Base-by-base conservation (phyloP, 2,888 invertebrate species). In the Tryphoninae sp. region DNA sequence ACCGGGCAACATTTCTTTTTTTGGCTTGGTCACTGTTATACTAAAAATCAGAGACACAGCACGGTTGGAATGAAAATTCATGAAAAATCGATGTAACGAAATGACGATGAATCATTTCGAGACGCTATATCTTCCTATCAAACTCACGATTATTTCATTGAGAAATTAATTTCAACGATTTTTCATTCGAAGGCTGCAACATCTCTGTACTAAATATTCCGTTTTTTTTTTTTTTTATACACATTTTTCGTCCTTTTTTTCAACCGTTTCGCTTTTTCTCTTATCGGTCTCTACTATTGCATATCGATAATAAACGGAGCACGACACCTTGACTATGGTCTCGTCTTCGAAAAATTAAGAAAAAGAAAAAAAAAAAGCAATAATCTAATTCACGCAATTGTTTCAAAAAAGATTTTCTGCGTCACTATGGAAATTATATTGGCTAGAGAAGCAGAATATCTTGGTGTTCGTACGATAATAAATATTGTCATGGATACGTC, bases 401-500 rank as follows among this genome's bases (percentile, higher is more conserved):
- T 33, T 53, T 33, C 11, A 9, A 26, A n/a, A 6, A 11, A 49
- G 7, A 49, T 26, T 64, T 22, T 64, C 19, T 45, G 42, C 16
- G 11, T 64, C 11, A 19, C 22, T 65, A 19, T 49, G n/a, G 45
- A 58, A 71, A 55, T 23, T 59, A 78, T 64, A 33, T 45, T 13
- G 65, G 51, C 40, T 65, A 45, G 72, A 65, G 58, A 61, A 72
- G 72, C 65, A 72, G 51, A 78, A 65, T 64, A 76, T 67, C 23
- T 79, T 73, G 78, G 80, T 83, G 79, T 80, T 80, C 73, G 81
- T 68, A 79, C 64, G 64, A 80, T 81, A 80, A 19, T 58, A 84
- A 85, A 86, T 86, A 86, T 87, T 87, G 87, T 86, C 87, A 86
- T 86, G 83, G 80, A 79, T 77, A 82, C 81, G 78, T 75, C 68